phyloP scores from a whole-genome alignment of 2,888 invertebrate genomes.

The Drosophila putrida region DNA sequence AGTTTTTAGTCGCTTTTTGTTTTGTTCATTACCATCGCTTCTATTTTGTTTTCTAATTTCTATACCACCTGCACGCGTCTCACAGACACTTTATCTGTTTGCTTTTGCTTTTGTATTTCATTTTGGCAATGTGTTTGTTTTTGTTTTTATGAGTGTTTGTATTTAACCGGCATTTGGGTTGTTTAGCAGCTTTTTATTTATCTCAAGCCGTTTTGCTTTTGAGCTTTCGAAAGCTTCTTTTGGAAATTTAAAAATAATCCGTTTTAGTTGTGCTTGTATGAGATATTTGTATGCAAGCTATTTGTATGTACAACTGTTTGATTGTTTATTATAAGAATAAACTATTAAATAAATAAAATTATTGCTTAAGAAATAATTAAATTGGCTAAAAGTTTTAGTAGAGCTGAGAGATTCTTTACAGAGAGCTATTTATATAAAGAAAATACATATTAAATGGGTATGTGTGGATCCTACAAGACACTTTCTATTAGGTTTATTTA shows the following conservation, averaged over 20 bases:
- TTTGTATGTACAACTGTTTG: too few species aligned
- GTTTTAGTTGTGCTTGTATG: neutral
- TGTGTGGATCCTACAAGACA: too few species aligned
- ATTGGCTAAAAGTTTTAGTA: too few species aligned
- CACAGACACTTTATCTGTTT: neutral
- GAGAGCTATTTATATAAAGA: too few species aligned
- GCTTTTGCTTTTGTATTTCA: conserved; percentile 5
- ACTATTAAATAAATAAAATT: too few species aligned
- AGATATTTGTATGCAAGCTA: neutral
- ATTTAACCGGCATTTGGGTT: conserved; percentile 20
- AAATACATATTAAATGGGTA: too few species aligned
- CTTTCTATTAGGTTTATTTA: too few species aligned
- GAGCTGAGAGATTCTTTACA: too few species aligned
- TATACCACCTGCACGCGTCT: conserved; percentile 12
- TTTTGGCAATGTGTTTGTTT: neutral
- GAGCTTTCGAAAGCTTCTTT: conserved; percentile 22
- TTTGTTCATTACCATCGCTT: conserved; percentile 22
- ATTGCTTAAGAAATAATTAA: too few species aligned
- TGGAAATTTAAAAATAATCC: neutral
- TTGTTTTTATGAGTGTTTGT: neutral
- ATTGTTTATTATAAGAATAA: too few species aligned
- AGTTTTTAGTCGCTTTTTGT: conserved; percentile 24
- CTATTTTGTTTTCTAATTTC: conserved; percentile 36
- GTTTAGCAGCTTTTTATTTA: neutral
- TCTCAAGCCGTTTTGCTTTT: neutral